phyloP scores from a whole-genome alignment of 2,888 invertebrate species.

The Sisyra nigra region DNA sequence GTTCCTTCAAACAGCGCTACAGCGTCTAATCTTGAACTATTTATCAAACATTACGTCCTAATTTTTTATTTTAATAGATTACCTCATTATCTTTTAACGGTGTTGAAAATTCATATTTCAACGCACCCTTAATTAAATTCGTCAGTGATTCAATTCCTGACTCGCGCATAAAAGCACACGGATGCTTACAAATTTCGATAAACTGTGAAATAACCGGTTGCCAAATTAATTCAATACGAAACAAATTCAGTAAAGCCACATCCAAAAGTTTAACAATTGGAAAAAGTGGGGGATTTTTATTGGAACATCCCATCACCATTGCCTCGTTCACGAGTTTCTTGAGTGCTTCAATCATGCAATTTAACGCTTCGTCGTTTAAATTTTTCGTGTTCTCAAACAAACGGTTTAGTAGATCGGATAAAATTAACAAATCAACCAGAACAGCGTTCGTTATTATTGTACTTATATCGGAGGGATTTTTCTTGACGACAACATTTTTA shows the following conservation, averaged over 20 bases:
- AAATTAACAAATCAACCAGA: conserved; percentile 84
- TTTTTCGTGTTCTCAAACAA: conserved; percentile 90
- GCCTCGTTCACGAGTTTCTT: conserved; percentile 93
- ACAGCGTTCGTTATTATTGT: conserved; percentile 90
- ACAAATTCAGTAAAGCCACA: conserved; percentile 87
- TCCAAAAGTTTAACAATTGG: conserved; percentile 97
- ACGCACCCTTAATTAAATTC: conserved; percentile 78
- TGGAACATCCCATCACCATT: conserved; percentile 91
- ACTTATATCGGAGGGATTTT: conserved; percentile 61
- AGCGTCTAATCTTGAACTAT: too few relatives aligned
- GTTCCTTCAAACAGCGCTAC: too few relatives aligned
- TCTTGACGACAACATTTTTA: conserved; percentile 76
- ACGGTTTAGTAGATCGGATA: conserved; percentile 80
- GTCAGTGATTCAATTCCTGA: conserved; percentile 98
- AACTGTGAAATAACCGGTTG: conserved; percentile 87
- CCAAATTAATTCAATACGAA: conserved; percentile 88
- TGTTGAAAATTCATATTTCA: conserved; percentile 70
- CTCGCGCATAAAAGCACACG: conserved; percentile 86
- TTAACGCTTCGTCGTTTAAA: conserved; percentile 84
- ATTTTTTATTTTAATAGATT: too few relatives aligned
- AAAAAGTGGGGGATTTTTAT: conserved; percentile 90
- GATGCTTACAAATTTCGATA: conserved; percentile 88
- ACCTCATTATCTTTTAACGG: conserved; percentile 76
- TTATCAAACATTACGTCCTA: too few relatives aligned
- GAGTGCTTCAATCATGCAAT: conserved; percentile 90